These are phyloP conservation scores for Apostichopus californicus DNA, from an alignment of 35 echinoderm and acorn worm genomes.

Conservation along the genomic window DNA sequence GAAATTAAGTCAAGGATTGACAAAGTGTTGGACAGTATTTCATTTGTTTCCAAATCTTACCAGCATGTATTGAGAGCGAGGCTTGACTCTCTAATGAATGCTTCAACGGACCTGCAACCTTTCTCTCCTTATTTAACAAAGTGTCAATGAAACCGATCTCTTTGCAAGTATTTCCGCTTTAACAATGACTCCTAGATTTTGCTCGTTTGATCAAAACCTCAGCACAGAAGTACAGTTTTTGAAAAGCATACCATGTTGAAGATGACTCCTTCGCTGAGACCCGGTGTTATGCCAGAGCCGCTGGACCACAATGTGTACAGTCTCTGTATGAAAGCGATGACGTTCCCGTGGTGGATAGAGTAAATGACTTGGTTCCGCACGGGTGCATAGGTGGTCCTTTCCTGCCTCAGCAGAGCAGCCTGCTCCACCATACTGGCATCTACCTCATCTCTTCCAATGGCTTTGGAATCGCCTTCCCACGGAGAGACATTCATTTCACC, in stretches of 20 bases:
- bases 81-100: no score
- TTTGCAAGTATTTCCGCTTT: no score
- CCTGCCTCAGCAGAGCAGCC: not conserved
- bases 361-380: not conserved
- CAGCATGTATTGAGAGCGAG: no score
- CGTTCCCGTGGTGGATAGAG: not conserved
- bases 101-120: no score
- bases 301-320: not conserved
- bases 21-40: no score
- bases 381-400: not conserved
- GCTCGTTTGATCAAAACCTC: not conserved
- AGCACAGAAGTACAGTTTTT: not conserved
- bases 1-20: no score
- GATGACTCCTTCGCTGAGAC: constrained; percentile 14
- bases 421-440: constrained; percentile 38
- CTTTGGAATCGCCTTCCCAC: not conserved
- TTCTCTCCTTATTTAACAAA: no score
- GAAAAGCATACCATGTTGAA: not conserved
- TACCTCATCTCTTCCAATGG: not conserved
- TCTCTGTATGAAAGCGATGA: constrained; percentile 4
- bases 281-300: not conserved
- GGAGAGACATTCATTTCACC: not conserved
- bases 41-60: no score
- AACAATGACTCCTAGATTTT: no score
- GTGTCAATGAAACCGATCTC: no score